Evolutionary conservation across 2,113 vertebrate genomes (phyloP), one percentile per base, ranked within the genome.

Genomic region (Eurypyga helias): DNA sequence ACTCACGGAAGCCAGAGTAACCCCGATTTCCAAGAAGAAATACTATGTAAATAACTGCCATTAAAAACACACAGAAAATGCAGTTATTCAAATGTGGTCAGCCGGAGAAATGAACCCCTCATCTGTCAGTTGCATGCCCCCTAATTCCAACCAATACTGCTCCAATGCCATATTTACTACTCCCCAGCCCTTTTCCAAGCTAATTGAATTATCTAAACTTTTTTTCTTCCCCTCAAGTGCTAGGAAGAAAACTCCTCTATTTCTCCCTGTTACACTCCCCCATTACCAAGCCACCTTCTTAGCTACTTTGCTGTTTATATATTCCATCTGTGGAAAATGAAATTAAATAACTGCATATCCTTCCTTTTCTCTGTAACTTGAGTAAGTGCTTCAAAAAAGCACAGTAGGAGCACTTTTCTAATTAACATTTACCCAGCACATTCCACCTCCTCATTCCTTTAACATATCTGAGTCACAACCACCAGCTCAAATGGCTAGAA

Each of bases 391-490:
- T 80, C 34, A 85, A 70, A 87, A 14, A 51, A 86, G 65, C 71
- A 66, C 89, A 80, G 71, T 17, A 89, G 73, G 54, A 91, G 25
- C 79, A 45, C 48, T 76, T 89, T 54, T 79, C 77, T 82, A 95
- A 87, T 96, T 94, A 95, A 95, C 93, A 93, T 91, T 93, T 91
- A 94, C 19, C 70, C 66, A 36, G 87, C 54, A 85, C 43, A 94
- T 92, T 93, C 83, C 90, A 89, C 91, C 94, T 87, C 94, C 87
- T 94, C 89, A 76, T 55, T 87, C 65, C 66, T 52, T 69, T 45
- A 78, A 52, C 24, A 28, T 1, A 2, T 84, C 79, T 92, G 86
- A 97, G 71, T 97, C 96, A 97, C 57, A 91, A 58, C 66, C 60
- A 85, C 41, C 67, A 92, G 77, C 67, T 81, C 71, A 81, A 86